These are phyloP conservation scores for Piezodorus guildinii DNA, from an alignment of 1,140 invertebrate genomes.

Conservation along the genomic window DNA sequence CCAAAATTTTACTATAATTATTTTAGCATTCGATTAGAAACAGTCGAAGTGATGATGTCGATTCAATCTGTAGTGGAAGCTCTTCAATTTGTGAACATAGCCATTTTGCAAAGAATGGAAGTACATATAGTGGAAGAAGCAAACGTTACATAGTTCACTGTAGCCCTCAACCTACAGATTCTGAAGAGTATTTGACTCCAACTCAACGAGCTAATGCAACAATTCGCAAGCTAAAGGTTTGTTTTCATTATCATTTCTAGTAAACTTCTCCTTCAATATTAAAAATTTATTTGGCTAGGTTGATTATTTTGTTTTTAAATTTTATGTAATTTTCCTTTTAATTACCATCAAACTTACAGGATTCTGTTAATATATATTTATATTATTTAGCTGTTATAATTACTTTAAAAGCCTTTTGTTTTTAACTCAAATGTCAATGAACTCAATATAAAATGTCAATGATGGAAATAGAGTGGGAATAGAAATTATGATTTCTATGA, in stretches of 20 bases:
- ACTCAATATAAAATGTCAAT: no score
- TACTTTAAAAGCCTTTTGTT: no score
- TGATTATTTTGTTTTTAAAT: no score
- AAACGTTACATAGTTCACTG: conserved; percentile 73
- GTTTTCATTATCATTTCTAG: not conserved
- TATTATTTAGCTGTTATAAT: no score
- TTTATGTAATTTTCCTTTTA: no score
- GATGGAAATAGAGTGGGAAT: no score
- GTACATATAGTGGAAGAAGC: conserved; percentile 54
- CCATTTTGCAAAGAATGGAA: conserved; percentile 65
- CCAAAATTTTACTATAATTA: not conserved
- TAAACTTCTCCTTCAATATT: no score
- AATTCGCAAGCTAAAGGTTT: conserved; percentile 50
- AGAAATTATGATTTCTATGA: no score
- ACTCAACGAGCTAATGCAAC: conserved; percentile 70
- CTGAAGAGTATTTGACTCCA: conserved; percentile 69
- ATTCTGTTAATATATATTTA: no score
- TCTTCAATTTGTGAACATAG: conserved; percentile 39
- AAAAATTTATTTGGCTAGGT: no score
- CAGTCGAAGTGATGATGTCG: conserved; percentile 2
- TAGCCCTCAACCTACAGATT: conserved; percentile 52
- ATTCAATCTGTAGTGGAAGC: conserved; percentile 5
- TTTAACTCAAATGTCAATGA: no score
- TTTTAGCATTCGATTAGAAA: conserved; percentile 1
- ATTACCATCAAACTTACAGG: no score